phyloP scores from a whole-genome alignment of 2,113 vertebrate species.

The Mellivora capensis region DNA sequence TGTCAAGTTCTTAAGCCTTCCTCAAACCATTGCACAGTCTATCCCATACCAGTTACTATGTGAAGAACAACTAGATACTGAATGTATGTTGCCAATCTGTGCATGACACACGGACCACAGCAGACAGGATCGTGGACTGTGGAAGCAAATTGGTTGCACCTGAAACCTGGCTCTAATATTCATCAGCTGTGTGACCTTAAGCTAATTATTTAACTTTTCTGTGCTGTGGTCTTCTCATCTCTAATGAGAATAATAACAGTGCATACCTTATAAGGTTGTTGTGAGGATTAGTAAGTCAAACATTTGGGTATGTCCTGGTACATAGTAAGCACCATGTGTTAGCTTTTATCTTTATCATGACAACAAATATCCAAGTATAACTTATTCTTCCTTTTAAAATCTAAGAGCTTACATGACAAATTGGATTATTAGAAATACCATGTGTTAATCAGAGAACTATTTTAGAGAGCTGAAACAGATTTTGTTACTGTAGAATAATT shows the following conservation, averaged over 20 bases:
- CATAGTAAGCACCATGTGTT: background rate
- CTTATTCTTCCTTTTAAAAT: background rate
- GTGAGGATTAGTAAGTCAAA: background rate
- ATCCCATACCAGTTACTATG: background rate
- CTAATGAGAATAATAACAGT: background rate
- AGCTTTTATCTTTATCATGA: background rate
- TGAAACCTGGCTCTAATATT: background rate
- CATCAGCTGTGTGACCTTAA: background rate
- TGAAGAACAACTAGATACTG: background rate
- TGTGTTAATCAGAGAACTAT: background rate
- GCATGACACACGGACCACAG: background rate
- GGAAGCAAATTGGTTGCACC: background rate
- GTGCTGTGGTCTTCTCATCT: background rate
- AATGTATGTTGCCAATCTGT: background rate
- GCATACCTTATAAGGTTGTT: background rate
- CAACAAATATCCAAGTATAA: background rate
- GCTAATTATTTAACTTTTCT: background rate
- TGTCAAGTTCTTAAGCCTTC: background rate
- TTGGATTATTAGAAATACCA: background rate
- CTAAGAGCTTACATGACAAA: background rate
- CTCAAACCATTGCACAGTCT: background rate
- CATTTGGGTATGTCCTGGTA: background rate
- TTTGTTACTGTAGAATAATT: background rate
- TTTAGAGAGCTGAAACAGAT: background rate
- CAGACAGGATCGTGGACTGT: no score